Conservation (phyloP, 2,113 vertebrate genomes). For the Struthidea cinerea region DNA sequence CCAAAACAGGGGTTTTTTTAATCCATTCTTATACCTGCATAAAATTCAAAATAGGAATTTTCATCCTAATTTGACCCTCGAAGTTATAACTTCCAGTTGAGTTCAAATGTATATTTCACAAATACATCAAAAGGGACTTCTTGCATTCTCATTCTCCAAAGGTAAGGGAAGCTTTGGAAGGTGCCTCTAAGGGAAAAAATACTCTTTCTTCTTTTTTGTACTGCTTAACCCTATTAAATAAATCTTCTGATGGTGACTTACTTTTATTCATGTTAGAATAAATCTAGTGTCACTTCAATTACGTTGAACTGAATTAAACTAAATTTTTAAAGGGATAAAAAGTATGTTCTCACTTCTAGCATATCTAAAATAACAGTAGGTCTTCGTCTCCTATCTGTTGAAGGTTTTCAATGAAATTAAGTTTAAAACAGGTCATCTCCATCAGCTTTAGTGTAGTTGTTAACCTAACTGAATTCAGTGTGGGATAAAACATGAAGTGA, state of each 20-base stretch:
- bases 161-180: neutral
- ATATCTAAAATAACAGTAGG: neutral
- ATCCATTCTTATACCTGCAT: neutral
- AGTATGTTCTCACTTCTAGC: neutral
- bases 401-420: neutral
- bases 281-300: neutral
- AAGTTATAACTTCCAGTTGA: neutral
- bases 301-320: neutral
- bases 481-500: neutral
- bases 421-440: neutral
- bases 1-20: neutral
- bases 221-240: neutral
- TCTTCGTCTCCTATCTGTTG: neutral
- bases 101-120: neutral
- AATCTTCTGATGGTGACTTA: neutral
- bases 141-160: neutral
- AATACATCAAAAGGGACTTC: neutral
- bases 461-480: neutral
- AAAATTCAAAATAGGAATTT: neutral
- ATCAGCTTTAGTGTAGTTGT: neutral
- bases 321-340: neutral
- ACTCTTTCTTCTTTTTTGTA: neutral
- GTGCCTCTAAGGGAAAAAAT: neutral
- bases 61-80: neutral
- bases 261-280: neutral